Conservation (phyloP, 2,113 vertebrate species). For the Prochilodus magdalenae region DNA sequence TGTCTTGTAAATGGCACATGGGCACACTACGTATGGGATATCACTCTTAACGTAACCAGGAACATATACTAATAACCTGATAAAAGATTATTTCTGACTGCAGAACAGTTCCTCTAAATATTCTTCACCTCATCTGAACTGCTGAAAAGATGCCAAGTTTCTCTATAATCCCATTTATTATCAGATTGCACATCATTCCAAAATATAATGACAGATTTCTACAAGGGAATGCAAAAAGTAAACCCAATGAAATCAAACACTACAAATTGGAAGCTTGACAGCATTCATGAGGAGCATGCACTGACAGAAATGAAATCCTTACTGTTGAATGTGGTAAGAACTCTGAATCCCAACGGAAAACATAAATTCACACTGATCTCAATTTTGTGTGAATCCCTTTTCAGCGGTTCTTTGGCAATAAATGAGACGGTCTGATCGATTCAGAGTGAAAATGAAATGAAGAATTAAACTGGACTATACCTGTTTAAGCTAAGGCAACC, state of each 20-base stretch:
- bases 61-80: too few species aligned
- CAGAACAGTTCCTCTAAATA: background rate
- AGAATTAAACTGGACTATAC: background rate
- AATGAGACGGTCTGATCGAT: constrained; percentile 1
- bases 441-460: constrained; percentile 15
- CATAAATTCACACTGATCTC: background rate
- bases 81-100: too few species aligned
- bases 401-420: constrained; percentile 50
- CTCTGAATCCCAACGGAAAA: background rate
- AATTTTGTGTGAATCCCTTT: constrained; percentile 20
- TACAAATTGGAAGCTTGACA: background rate
- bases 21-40: too few species aligned
- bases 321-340: background rate
- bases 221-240: constrained; percentile 22
- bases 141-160: background rate
- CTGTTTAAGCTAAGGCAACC: constrained; percentile 30
- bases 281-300: background rate
- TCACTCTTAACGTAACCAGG: too few species aligned
- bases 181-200: constrained; percentile 54
- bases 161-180: constrained; percentile 58
- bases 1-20: too few species aligned
- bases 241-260: constrained; percentile 15
- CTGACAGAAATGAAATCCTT: constrained; percentile 9
- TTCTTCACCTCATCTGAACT: background rate
- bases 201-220: constrained; percentile 50